Base-by-base conservation (phyloP, 1,140 invertebrate genomes). In the Steinernema khuongi region DNA sequence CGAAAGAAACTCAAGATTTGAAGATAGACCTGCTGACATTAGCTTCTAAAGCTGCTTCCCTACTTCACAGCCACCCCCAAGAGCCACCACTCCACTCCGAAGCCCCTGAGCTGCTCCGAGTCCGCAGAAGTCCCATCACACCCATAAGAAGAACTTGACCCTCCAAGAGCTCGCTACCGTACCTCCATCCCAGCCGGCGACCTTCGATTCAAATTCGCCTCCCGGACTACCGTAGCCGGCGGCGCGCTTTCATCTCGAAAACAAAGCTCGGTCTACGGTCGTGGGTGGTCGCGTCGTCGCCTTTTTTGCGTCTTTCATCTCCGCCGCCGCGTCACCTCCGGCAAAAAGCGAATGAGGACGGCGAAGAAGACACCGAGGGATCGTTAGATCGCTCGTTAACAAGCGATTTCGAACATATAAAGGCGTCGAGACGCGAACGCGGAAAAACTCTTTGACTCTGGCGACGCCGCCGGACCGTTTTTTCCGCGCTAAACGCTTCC, bases 281-380 rank as follows among this genome's bases (percentile, higher is more conserved):
- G 50, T 26, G 50, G 50, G 50, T 60, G 50, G 50, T 60, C 50
- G 50, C 50, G 11, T 7, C 50, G 22, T 60, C 50, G 14, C 50
- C 50, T 60, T 60, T 60, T 60, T 60, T 60, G 50, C 50, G 50
- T 60, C 50, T 60, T 60, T 60, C 11, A 60, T 60, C 50, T 60
- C 50, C 50, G 50, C 50, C 50, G 50, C 50, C 50, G 50, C 50
- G 50, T 60, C 50, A 60, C 50, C 50, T 60, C 50, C 7, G 50
- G 50, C 50, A 60, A 60, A 60, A 60, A 60, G 50, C 50, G 50
- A 11, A 4, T 60, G 7, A 22, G 19, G 50, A 4, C 14, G 11
- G 19, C 50, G 19, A 14, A 22, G 26, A 2, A 60, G 50, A 26
- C 14, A 60, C 4, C 50, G 50, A 60, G 50, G 50, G 50, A 60